Percentiles rank a stretch among this genome's conserved stretches.
Conservation (phyloP, 2,113 vertebrate genomes). For the Ciconia maguari region DNA sequence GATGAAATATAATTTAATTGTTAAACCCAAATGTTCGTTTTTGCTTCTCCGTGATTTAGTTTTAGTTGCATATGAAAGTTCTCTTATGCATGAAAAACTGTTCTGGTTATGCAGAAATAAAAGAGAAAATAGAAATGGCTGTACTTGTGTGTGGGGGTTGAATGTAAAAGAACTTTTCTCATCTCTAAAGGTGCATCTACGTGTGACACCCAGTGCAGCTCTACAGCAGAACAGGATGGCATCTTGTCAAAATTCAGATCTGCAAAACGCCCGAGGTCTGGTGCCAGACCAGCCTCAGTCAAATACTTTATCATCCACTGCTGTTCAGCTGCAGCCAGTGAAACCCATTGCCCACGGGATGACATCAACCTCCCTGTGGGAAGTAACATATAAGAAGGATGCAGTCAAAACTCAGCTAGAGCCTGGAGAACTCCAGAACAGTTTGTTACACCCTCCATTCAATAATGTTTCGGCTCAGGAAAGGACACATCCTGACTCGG, state of each 20-base stretch:
- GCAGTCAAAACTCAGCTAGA: not conserved
- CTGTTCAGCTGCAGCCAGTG: not conserved
- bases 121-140: not conserved
- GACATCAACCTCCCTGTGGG: not conserved
- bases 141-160: accelerated
- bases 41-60: not conserved
- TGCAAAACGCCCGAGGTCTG: not conserved
- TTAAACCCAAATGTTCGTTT: not conserved
- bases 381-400: not conserved
- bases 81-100: not conserved
- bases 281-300: not conserved
- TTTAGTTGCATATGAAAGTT: not conserved
- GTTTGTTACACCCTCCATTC: not conserved
- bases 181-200: slow-evolving; percentile 11
- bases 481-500: accelerated
- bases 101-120: not conserved
- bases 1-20: not conserved
- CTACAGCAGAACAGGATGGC: not conserved
- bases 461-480: not conserved
- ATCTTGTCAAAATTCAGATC: not conserved
- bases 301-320: not conserved
- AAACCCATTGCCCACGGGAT: not conserved
- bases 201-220: not conserved
- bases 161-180: not conserved
- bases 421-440: not conserved